Percentiles rank a stretch among this genome's conserved stretches.
Conservation (phyloP, 1,140 invertebrate genomes). For the Neodiprion lecontei region DNA sequence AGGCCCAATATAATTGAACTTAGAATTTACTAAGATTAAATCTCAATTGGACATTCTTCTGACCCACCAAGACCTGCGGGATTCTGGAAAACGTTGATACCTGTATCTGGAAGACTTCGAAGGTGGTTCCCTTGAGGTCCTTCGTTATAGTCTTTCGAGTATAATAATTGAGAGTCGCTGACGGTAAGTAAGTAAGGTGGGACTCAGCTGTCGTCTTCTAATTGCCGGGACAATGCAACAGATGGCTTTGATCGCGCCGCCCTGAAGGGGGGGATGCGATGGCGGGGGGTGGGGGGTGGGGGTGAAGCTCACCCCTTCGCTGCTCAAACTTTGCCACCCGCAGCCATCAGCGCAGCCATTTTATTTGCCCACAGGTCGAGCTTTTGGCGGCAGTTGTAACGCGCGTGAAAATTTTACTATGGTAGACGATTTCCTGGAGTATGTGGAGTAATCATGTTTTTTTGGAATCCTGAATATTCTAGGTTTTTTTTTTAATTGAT, state of each 20-base stretch:
- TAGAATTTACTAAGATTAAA: too few relatives aligned
- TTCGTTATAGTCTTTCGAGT: neutral
- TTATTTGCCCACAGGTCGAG: neutral
- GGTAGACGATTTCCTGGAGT: too few relatives aligned
- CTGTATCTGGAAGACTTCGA: neutral
- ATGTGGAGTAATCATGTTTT: too few relatives aligned
- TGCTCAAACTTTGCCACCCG: conserved; percentile 4
- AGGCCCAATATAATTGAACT: too few relatives aligned
- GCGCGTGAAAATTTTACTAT: too few relatives aligned
- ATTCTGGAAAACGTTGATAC: neutral
- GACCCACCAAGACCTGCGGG: too few relatives aligned
- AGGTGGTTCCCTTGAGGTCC: neutral
- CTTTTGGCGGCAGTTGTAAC: neutral
- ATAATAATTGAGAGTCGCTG: conserved; percentile 51
- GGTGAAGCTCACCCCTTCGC: neutral
- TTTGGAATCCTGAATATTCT: too few relatives aligned
- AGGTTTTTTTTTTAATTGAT: too few relatives aligned
- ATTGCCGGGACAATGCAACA: conserved; percentile 64
- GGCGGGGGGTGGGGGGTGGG: neutral
- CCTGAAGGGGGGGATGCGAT: conserved; percentile 25
- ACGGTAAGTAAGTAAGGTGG: conserved; percentile 57
- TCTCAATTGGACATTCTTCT: too few relatives aligned
- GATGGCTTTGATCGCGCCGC: conserved; percentile 62
- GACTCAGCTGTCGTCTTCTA: conserved; percentile 63
- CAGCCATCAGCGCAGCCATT: conserved; percentile 2